Conservation (phyloP, 2,113 vertebrate genomes). For the Protobothrops flavoviridis region DNA sequence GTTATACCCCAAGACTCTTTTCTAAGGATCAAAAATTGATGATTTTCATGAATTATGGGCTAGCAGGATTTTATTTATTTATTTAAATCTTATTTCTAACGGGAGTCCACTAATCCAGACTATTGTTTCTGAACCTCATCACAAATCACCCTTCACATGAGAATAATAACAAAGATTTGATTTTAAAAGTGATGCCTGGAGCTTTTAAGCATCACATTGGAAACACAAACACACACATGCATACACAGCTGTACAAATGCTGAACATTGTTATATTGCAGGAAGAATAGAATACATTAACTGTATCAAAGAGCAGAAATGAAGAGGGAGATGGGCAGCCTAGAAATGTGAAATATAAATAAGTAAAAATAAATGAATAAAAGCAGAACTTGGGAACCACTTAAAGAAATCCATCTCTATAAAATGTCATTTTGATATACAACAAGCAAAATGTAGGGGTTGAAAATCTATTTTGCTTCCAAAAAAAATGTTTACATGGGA, state of each 20-base stretch:
- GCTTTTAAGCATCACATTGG: not conserved
- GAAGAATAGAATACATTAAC: not conserved
- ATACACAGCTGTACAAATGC: not conserved
- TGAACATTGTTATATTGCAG: not conserved
- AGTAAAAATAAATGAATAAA: not conserved
- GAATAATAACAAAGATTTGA: not conserved
- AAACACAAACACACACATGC: not conserved
- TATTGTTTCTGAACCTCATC: too few species aligned
- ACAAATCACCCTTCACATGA: not conserved
- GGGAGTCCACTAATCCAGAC: too few species aligned
- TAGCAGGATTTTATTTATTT: not conserved
- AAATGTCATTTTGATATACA: not conserved
- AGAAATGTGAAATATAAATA: not conserved
- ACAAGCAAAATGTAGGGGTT: not conserved
- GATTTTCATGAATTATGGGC: not conserved
- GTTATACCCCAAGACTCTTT: not conserved
- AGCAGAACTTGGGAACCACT: fast-evolving
- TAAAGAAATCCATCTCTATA: not conserved
- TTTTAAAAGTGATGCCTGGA: not conserved
- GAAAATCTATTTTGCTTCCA: not conserved
- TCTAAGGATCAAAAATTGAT: not conserved
- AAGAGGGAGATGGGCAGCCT: not conserved
- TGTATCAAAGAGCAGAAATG: not conserved
- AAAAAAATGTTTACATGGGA: fast-evolving
- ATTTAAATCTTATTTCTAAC: not conserved